Evolutionary conservation across 2,797 vertebrate genomes (phyloP).

Genomic region (Melopsittacus undulatus): DNA sequence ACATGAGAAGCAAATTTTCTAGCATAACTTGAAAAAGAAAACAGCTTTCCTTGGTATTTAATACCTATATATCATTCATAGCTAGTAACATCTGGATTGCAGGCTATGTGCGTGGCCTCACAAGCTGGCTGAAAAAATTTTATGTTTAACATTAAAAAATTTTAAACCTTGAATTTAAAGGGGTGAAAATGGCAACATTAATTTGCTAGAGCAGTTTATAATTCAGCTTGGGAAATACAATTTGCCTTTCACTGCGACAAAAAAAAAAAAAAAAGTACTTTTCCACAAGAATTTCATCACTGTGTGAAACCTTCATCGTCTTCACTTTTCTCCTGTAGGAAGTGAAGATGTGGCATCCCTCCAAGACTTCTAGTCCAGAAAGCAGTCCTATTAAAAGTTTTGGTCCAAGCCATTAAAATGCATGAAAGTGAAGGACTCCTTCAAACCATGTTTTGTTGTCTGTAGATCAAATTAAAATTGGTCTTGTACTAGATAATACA

Average conservation of each 20-base stretch:
- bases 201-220: background rate
- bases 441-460: background rate
- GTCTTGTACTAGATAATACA: background rate
- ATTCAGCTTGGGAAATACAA: background rate
- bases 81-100: accelerated
- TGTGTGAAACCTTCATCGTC: background rate
- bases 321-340: background rate
- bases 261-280: background rate
- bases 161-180: background rate
- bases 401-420: background rate
- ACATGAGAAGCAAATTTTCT: background rate
- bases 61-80: background rate
- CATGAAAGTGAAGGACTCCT: background rate
- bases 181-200: background rate
- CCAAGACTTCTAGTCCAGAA: background rate
- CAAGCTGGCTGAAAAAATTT: background rate
- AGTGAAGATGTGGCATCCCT: background rate
- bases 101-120: background rate
- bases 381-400: background rate
- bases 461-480: background rate
- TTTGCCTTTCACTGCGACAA: background rate
- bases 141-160: background rate
- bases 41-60: background rate
- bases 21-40: background rate
- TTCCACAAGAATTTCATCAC: background rate